Base-by-base conservation (phyloP, 2,888 invertebrate genomes). In the Meiosimyza platycephala region DNA sequence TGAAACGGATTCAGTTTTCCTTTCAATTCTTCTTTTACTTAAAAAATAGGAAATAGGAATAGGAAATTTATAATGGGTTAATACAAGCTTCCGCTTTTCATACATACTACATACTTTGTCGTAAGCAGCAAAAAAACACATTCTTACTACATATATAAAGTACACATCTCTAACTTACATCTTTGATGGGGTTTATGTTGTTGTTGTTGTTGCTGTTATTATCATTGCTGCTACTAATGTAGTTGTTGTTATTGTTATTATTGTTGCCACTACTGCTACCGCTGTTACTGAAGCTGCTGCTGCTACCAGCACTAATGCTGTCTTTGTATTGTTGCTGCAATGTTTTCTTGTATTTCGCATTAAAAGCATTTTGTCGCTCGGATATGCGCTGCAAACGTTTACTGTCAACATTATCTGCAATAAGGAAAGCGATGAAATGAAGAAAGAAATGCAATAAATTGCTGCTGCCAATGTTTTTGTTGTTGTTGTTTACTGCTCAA, bases 281-380 rank as follows among this genome's bases (percentile, higher is more conserved):
- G 81, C 69, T 80, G 81, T 72, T 83, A 81, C 48, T 80, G 78
- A 64, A 83, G 80, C 67, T 83, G 80, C 48, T 80, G 78, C 60
- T 76, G 74, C n/a, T 77, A 76, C 59, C 74, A 72, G 57, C 74
- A 78, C 33, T 77, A 77, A 71, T 76, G 74, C 71, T 74, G 59
- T 76, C 78, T 67, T 78, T 78, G 28, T 88, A 87, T 78, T 89
- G 90, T 78, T 90, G 90, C 80, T 90, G 89, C 76, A 90, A 85
- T 22, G 91, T 90, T 75, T 90, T 90, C 85, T 91, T 91, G 85
- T 91, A 91, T 85, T 92, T 92, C 82, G 88, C 89, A 88, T 90
- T 90, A 81, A 90, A 90, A 74, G 80, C 88, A 81, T 88, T 90
- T 80, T 90, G 87, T 66, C 90, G 87, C 79, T 91, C 91, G 15